A percentile compares a stretch with the other conserved stretches of the same genome.
These are phyloP conservation scores for Catagonus wagneri DNA, from an alignment of 2,113 vertebrate species.

Conservation along the genomic window DNA sequence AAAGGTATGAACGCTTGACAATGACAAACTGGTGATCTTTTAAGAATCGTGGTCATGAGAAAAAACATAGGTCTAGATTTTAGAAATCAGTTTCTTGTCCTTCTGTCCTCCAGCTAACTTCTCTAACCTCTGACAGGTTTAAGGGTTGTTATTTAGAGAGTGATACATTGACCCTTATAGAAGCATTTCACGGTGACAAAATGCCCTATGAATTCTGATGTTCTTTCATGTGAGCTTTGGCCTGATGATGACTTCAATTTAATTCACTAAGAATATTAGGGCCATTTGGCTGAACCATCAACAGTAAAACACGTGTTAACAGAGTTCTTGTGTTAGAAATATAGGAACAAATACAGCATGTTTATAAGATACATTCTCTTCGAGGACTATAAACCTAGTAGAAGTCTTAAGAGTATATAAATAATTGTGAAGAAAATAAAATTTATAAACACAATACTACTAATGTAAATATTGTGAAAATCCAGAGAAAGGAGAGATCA, in stretches of 20 bases:
- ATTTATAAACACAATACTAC: not conserved
- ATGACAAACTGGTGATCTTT: not conserved
- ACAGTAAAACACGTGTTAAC: constrained; percentile 68
- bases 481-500: not conserved
- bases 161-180: not conserved
- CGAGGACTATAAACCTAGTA: constrained; percentile 13
- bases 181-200: constrained; percentile 14
- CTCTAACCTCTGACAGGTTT: not conserved
- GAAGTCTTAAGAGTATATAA: constrained; percentile 13
- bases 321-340: constrained; percentile 17
- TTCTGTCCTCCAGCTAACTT: not conserved
- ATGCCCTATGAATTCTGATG: constrained; percentile 57
- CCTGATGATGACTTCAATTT: constrained; percentile 52
- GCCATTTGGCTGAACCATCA: constrained; percentile 64
- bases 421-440: constrained; percentile 42
- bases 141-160: constrained; percentile 23
- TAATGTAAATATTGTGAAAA: not conserved
- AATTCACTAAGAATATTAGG: constrained; percentile 59
- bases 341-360: not conserved
- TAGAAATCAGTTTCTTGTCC: not conserved
- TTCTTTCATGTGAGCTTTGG: constrained; percentile 59
- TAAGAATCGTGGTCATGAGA: not conserved
- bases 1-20: not conserved
- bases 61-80: not conserved
- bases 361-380: constrained; percentile 5